Evolutionary conservation across 2,113 vertebrate species (phyloP), one percentile per base, ranked within the genome.

Genomic region (Xyrauchen texanus): DNA sequence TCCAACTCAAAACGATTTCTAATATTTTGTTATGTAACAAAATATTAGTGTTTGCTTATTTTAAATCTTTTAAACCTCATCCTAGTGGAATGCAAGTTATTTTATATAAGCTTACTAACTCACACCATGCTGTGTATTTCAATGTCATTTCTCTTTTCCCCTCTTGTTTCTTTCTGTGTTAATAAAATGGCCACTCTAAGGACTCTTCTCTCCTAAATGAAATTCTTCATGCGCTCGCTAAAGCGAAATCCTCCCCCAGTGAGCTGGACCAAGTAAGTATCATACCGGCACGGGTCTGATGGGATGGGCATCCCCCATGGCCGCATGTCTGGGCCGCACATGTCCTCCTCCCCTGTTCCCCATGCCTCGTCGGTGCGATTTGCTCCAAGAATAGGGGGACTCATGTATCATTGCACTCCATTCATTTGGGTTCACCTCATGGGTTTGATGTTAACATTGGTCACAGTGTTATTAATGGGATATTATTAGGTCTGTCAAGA

Each of bases 201-300:
- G 92, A 94, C 82, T 93, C 90, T 68, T 87, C 92, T 82, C 93
- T 94, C 61, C 91, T 94, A 82, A 91, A 90, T 16, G 92, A 94
- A 93, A 94, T 93, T 88, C 92, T 94, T 67, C 88, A 88, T 85
- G 88, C 88, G 85, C 86, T 93, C 82, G 90, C 88, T 49, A 89
- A 92, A 86, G 88, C 86, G 68, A 89, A 89, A 77, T 80, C 65
- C 68, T 80, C 87, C 51, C 79, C 88, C 47, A 16, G 66, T 72
- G 58, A 53, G 78, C 74, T 72, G 57, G 80, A 72, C 81, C 88
- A 91, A 78, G 92, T 94, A 90, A 94, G 93, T 93, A 92, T 86
- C 8, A 78, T 79, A 68, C 66, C 76, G 81, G 78, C 78, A 83
- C 85, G 81, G 84, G 70, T 85, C 80, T 68, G 21, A 62, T 68